Evolutionary conservation across 2,797 vertebrate genomes (phyloP), one percentile per base, ranked within the genome.

Genomic region (Acanthornis magna): DNA sequence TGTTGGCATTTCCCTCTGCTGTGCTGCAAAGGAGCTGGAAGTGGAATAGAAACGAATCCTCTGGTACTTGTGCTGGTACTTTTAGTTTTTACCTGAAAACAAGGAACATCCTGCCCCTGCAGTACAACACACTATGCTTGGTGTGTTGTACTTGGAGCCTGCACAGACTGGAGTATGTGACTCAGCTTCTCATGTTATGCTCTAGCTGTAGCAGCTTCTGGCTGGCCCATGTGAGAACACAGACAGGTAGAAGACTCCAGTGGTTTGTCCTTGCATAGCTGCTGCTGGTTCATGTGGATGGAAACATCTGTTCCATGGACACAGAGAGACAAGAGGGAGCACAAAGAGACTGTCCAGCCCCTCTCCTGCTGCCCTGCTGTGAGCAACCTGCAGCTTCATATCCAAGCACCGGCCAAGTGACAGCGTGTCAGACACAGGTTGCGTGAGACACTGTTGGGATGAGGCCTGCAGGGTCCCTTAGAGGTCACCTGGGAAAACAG

Each of bases 191-290:
- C 48, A 1, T 2, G 11, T 34, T 10, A 32, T 0, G 4, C 50
- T 54, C 40, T 55, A 32, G 55, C 21, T 17, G 42, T 16, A 68
- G 87, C 87, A 89, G 91, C 78, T 92, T 60, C 73, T 65, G 40
- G 45, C 45, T 17, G 66, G 77, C 27, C 54, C 68, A 19, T 0
- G 38, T n/a, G 68, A 76, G 50, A 63, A 82, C 53, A 63, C 21
- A 13, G 20, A 8, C n/a, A 74, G 6, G 17, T 3, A 51, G 70
- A 57, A 82, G 85, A 78, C 40, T 14, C 58, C 65, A 82, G 78
- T 40, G 87, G 81, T 75, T 87, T 50, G 72, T 60, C 81, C 71
- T 96, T 95, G 93, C 94, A 95, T 89, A 94, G 93, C 78, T 93
- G 89, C 88, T 70, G 94, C 48, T 50, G 42, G 43, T 66, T 54